Evolutionary conservation across 1,140 invertebrate genomes (phyloP).

Genomic region (Muscidifurax raptorellus): DNA sequence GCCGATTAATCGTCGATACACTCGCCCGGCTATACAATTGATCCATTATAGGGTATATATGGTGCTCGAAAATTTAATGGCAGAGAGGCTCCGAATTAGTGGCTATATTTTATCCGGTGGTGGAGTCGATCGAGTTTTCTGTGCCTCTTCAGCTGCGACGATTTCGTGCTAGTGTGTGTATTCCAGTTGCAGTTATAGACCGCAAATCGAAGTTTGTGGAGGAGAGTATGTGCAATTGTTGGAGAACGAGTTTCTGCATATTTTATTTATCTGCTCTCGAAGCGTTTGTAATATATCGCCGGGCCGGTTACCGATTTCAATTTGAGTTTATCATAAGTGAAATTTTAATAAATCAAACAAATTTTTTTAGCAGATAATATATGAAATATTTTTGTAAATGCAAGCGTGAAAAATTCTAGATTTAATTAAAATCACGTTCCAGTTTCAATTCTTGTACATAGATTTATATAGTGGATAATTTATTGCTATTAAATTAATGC

Average conservation of each 20-base stretch:
- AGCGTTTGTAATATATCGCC: too few species aligned
- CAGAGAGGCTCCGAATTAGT: neutral
- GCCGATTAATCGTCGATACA: neutral
- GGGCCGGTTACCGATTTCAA: neutral
- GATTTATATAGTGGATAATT: neutral
- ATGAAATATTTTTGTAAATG: neutral
- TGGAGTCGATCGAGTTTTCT: neutral
- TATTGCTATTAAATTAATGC: neutral
- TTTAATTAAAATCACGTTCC: neutral
- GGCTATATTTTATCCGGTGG: neutral
- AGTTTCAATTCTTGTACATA: neutral
- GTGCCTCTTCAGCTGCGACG: neutral
- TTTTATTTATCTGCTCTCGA: neutral
- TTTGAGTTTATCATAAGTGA: neutral
- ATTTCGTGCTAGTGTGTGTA: neutral
- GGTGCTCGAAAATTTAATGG: neutral
- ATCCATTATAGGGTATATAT: neutral
- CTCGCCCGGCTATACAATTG: neutral
- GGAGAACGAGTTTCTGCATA: neutral
- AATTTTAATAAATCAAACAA: neutral
- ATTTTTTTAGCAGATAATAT: neutral
- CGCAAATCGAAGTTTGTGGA: constrained; percentile 5
- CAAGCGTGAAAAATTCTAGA: too few species aligned
- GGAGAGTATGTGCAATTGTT: neutral
- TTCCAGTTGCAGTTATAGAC: constrained; percentile 6